Evolutionary conservation across 2,888 invertebrate species (phyloP), one percentile per base, ranked within the genome.

Genomic region (Glaucopsyche alexis): DNA sequence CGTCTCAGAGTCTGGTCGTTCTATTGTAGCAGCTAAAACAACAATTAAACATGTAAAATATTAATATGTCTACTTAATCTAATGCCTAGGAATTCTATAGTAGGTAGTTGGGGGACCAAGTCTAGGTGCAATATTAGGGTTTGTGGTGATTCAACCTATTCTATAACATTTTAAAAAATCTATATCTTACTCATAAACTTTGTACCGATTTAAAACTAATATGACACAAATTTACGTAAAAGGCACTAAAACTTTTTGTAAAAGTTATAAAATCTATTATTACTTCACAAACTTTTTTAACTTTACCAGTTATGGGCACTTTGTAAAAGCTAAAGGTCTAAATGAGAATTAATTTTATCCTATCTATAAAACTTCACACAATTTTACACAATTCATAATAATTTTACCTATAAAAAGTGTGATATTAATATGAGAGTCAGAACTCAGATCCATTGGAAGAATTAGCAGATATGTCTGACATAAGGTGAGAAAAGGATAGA

Each of bases 21-120:
- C 96, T 95, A 94, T 96, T 96, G 95, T 96, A 96, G 94, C 96
- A 96, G 94, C 96, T 96, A 95, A 89, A 93, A 92, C 90, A 91
- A 91, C 83, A 79, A 82, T 82, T 84, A 79, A 80, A 78, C 19
- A 42, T 50, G 19, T 52, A 50, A 52, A 42, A 14, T 19, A 66
- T 52, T 72, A 66, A 14, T 72, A 42, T 66, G n/a, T n/a, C n/a
- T n/a, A n/a, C n/a, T 19, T 19, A 42, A 19, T 19, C 42, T 40
- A 50, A 70, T 38, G 5, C 16, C 29, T n/a, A 38, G 6, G 0
- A 50, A 19, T 50, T 38, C 6, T 52, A 40, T 16, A 52, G 52
- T 50, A 9, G 47, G 52, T 50, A 9, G 47, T 47, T 2, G 47
- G 9, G 29, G 55, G 29, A 13, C 60, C 19, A 11, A 5, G 60